Evolutionary conservation across 2,797 vertebrate species (phyloP), one percentile per base, ranked within the genome.

Genomic region (Dendrocincla fuliginosa): DNA sequence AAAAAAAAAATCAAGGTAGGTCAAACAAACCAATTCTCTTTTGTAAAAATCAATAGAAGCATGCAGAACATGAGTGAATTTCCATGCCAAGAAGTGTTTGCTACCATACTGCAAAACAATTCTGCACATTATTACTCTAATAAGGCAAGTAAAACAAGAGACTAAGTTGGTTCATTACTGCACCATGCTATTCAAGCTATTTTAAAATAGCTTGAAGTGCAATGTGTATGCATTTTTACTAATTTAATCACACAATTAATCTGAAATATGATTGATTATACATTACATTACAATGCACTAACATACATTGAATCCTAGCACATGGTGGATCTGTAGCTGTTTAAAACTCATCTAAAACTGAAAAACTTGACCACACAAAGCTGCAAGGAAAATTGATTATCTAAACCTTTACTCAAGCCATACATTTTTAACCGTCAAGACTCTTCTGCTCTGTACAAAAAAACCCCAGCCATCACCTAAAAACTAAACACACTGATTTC

Each of bases 11-110:
- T 22, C 44, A 98, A 97, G 98, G 98, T 98, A 98, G 98, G 98
- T 98, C 98, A 99, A 98, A 99, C 98, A 97, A 98, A 98, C 97
- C 98, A 98, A 99, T 98, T 99, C 98, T 89, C 90, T 98, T 98
- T 97, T 97, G 96, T 95, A 97, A 95, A 97, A 98, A 97, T 97
- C 96, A 76, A 97, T 98, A 98, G 98, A 98, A 97, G 94, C 96
- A 96, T 88, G 95, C 96, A 98, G 96, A 98, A 90, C 79, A 95
- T 91, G 76, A 35, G 50, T 96, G 96, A 98, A 98, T 98, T 98
- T 98, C 98, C 97, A 96, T 98, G 98, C 98, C 98, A 98, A 98
- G 98, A 99, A 98, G 97, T 97, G 98, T 98, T 98, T 98, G 98
- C 96, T 98, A 98, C 98, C 97, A 97, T 98, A 97, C 96, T 77